phyloP scores from a whole-genome alignment of 1,140 invertebrate species.

The Gryon sp. region DNA sequence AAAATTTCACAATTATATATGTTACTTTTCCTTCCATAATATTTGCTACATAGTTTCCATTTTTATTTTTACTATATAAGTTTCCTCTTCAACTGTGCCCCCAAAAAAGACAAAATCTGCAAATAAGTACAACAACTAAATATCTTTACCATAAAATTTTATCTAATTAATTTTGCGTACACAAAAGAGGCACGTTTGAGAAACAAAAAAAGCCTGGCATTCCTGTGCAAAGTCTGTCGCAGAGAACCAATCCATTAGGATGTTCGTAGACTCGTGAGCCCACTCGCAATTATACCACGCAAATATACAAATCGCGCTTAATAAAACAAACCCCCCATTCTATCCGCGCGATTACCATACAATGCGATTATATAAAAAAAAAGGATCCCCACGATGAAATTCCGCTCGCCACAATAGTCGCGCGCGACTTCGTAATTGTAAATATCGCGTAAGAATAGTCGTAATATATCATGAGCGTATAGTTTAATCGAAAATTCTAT shows the following conservation, averaged over 20 bases:
- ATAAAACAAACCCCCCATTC: constrained; percentile 46
- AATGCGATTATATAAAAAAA: constrained; percentile 29
- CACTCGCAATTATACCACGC: constrained; percentile 53
- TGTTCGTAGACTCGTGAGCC: constrained; percentile 24
- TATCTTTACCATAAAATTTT: no score
- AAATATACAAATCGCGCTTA: constrained; percentile 53
- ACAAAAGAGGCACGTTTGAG: neutral
- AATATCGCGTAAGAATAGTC: constrained; percentile 52
- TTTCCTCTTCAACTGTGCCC: no score
- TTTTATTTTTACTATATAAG: no score
- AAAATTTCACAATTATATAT: no score
- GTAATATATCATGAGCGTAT: constrained; percentile 50
- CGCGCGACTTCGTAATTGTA: constrained; percentile 40
- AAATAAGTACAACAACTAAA: no score
- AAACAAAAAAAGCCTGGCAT: neutral
- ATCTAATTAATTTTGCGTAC: neutral
- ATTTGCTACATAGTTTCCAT: no score
- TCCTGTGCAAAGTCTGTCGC: neutral
- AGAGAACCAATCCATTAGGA: constrained; percentile 13
- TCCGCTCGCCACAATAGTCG: constrained; percentile 39
- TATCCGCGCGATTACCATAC: constrained; percentile 41
- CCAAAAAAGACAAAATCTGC: no score
- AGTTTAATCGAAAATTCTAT: constrained; percentile 49
- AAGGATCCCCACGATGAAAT: constrained; percentile 31
- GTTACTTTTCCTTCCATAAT: no score